Base-by-base conservation (phyloP, 1,140 invertebrate species). In the Drosophila tsacasi region DNA sequence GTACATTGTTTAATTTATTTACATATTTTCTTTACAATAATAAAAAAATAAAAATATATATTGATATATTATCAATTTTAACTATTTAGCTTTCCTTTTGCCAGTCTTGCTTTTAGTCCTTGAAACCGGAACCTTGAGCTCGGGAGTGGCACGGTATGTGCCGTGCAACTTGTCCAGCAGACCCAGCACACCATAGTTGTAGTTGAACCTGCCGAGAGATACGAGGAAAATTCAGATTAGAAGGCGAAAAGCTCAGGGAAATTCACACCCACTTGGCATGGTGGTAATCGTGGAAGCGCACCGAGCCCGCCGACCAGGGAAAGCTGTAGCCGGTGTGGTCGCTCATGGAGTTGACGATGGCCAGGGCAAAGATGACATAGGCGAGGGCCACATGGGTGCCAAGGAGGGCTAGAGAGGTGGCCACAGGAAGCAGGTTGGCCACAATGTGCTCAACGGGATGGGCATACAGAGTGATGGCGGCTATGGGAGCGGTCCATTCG, bases 261-360 rank as follows among this genome's bases (percentile, higher is more conserved):
- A 21, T 15, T 27, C 1, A 17, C 2, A 75, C 89, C 55, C 49
- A 97, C 97, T 97, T 97, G 67, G 97, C 93, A 93, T 98, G 97
- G 92, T 98, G 97, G 92, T 96, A 98, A 93, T 98, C 97, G 85
- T 98, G 97, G 30, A 96, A 96, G 92, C 98, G 97, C 12, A 97
- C 97, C 6, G 97, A 97, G 5, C 32, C 58, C 2, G 96, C 96
- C 67, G 97, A 95, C 83, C 98, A 96, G 1, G 97, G 97, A 72
- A 98, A 94, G 92, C 98, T 97, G 85, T 98, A 98, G 6, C 97
- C 97, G 52, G 96, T 96, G 91, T 98, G 97, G 44, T 97, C 95
- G 83, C 97, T 97, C 32, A 97, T 94, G 0, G 97, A 97, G 8
- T 96, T 96, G 17, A 97, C 86, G 49, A 97, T 95, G 3, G 96